Conservation (phyloP, 2,888 invertebrate species). For the Asteroscopus sphinx region DNA sequence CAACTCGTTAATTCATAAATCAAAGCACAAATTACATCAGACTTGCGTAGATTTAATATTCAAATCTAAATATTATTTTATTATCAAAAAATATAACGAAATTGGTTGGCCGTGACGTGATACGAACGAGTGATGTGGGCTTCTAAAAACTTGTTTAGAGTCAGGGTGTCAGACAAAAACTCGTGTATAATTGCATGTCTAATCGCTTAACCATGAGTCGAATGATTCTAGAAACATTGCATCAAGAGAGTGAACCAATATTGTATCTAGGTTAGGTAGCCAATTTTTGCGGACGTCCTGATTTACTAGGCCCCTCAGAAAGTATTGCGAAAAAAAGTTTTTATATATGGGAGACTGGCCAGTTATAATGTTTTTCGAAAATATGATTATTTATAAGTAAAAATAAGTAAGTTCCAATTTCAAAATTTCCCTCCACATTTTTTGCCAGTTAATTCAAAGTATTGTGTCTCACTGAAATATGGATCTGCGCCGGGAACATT, state of each 20-base stretch:
- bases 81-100: slow-evolving; percentile 40
- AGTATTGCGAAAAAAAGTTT: no score
- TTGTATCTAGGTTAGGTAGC: slow-evolving; percentile 1
- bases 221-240: slow-evolving; percentile 48
- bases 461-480: no score
- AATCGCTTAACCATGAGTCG: slow-evolving; percentile 57
- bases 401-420: no score
- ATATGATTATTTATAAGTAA: no score
- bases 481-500: no score
- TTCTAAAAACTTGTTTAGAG: slow-evolving; percentile 62
- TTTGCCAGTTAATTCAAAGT: no score
- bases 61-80: slow-evolving; percentile 31
- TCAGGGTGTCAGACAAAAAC: slow-evolving; percentile 60
- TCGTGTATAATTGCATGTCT: slow-evolving; percentile 61
- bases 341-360: no score
- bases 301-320: no score
- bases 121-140: slow-evolving; percentile 31
- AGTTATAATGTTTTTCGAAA: no score
- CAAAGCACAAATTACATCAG: slow-evolving; percentile 14
- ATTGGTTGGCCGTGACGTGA: slow-evolving; percentile 49
- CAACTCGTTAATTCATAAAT: slow-evolving; percentile 2
- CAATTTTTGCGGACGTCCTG: background rate
- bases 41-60: slow-evolving; percentile 15
- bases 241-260: slow-evolving; percentile 16
- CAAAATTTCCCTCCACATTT: no score